Evolutionary conservation across 1,140 invertebrate species (phyloP), one percentile per base, ranked within the genome.

Genomic region (Drosophila virilis): DNA sequence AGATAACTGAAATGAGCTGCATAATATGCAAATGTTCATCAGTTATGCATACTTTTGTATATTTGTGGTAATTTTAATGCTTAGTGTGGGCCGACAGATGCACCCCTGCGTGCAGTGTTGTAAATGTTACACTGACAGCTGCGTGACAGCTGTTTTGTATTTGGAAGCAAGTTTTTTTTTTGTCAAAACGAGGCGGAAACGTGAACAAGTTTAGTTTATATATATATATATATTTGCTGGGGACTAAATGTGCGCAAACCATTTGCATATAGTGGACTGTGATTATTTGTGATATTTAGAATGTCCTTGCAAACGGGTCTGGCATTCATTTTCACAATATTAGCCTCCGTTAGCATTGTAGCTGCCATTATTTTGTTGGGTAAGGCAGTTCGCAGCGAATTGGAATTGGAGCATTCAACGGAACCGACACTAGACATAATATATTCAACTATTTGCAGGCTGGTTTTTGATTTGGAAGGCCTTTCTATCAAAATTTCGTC

Each of bases 391-490:
- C 4, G 22, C 22, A 28, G 22, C 2, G 22, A 28, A 28, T 28
- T 0, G 4, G 5, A 28, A 28, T 28, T 28, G 22, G 22, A 28
- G 22, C 22, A 28, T 28, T 4, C 22, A 5, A 5, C 4, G 22
- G 22, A 28, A 28, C 4, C 22, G 22, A 28, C 22, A 28, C 22
- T 0, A 0, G 22, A 28, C 5, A 28, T 28, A 28, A 28, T 28
- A 28, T 28, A 28, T 28, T 28, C 4, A 28, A 28, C 22, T 28
- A 28, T 28, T 90, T 89, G 8, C 93, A 98, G 97, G 97, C 88
- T 98, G 97, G 97, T 98, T 96, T 91, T 94, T 97, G 65, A 96
- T 98, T 58, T 98, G 97, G 97, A 97, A 96, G 92, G 95, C 97
- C 48, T 97, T 98, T 92, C 93, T 98, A 35, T 97, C 96, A 9